Base-by-base conservation (phyloP, 2,888 invertebrate species). In the Epiblema foenella region DNA sequence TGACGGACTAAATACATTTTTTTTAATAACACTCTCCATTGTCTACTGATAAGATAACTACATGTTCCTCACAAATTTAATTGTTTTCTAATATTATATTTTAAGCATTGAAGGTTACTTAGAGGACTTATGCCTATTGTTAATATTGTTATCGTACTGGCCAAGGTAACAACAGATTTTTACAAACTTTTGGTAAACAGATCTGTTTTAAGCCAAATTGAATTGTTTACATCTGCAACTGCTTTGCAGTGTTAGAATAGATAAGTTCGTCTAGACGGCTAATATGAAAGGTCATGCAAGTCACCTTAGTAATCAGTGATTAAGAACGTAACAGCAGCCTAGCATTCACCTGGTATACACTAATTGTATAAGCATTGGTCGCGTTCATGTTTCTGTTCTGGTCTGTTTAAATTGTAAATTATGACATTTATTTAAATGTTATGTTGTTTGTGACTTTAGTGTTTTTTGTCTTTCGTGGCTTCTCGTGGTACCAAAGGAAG, bases 301-400 rank as follows among this genome's bases (percentile, higher is more conserved):
- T 63, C 63, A 63, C 63, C 63, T 63, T 52, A 63, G 17, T 49
- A 33, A 60, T 60, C n/a, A n/a, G 18, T 17, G 18, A 49, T 0
- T 8, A 9, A 56, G 46, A 11, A 17, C 33, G 17, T 29, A 29
- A 11, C n/a, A 17, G 11, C 11, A 33, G 17, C 17, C 51, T 49
- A 51, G 12, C 39, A 15, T 51, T 54, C 8, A 58, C 20, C 20
- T 7, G 0, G 8, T 33, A 33, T 0, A 33, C 33, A 33, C 33
- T 33, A 29, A 29, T 29, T 29, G 29, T n/a, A n/a, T n/a, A n/a
- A n/a, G n/a, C n/a, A n/a, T n/a, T n/a, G n/a, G n/a, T n/a, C n/a
- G n/a, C n/a, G n/a, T n/a, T n/a, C n/a, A n/a, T n/a, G n/a, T n/a
- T n/a, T n/a, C n/a, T n/a, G n/a, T n/a, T n/a, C n/a, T n/a, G n/a